Conservation (phyloP, 1,140 invertebrate species). For the Brachionus rubens region DNA sequence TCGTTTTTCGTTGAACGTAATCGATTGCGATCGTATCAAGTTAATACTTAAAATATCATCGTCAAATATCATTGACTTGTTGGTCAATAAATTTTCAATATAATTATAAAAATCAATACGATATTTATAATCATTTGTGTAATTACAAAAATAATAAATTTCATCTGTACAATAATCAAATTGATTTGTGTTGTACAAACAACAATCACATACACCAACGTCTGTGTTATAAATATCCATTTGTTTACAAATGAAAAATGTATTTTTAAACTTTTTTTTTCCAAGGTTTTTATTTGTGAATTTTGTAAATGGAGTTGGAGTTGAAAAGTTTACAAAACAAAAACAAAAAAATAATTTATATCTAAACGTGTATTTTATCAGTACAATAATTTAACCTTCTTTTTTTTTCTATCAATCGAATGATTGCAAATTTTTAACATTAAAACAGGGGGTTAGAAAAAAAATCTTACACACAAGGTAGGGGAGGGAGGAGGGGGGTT, state of each 20-base stretch:
- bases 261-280: background rate
- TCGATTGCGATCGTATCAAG: background rate
- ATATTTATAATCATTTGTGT: background rate
- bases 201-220: background rate
- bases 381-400: no score
- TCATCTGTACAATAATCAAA: background rate
- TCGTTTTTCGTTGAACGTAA: background rate
- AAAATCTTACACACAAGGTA: no score
- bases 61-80: background rate
- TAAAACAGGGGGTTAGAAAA: no score
- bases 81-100: background rate
- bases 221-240: constrained; percentile 1
- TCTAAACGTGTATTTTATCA: no score
- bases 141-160: background rate
- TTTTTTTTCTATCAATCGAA: no score
- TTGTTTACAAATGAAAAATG: background rate
- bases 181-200: background rate
- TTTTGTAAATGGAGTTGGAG: background rate
- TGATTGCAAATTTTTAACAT: no score
- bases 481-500: no score
- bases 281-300: background rate
- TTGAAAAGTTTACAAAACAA: constrained; percentile 8
- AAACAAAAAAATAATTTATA: background rate
- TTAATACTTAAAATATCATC: background rate
- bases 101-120: constrained; percentile 19